Base-by-base conservation (phyloP, 2,888 invertebrate species). In the Volucella bombylans region DNA sequence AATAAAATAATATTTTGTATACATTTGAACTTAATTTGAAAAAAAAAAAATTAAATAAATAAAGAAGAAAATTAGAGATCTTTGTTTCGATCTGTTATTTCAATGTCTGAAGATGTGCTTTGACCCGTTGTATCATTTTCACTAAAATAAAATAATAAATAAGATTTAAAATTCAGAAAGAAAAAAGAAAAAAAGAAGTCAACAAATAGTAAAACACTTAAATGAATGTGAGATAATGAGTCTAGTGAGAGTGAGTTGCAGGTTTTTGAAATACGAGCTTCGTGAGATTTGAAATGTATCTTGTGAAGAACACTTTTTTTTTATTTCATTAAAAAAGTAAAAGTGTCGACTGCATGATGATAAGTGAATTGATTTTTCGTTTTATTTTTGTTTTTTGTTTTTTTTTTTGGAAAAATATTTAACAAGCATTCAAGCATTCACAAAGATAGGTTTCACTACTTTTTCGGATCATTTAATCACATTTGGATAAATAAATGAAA, bases 41-140 rank as follows among this genome's bases (percentile, higher is more conserved):
- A 72, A 39, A 59, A 43, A 61, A 43, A 11, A 41, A 79, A 47
- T 49, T 49, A 47, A 55, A 80, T 52, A n/a, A 47, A 57, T 57
- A 45, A 57, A 47, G 2, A 38, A 47, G 74, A 45, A 12, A 14
- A 41, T 79, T 73, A 83, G 41, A 81, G 82, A 54, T 76, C 80
- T 64, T 82, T 86, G 57, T 77, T 79, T 47, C 87, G 87, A 87
- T 89, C 86, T 78, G 88, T 83, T 87, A 90, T 88, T 87, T 91
- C 90, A 88, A 90, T 89, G 87, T 89, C 89, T 87, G 89, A 88
- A 57, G 89, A 85, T 61, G 74, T 87, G 85, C 87, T 89, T 52
- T 82, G 86, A 55, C 85, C 88, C 55, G 87, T 87, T 78, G 76
- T 80, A 14, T 77, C 87, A 62, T 88, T 88, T 81, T 88, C 88